phyloP scores from a whole-genome alignment of 2,113 vertebrate species.

The Semnopithecus entellus region DNA sequence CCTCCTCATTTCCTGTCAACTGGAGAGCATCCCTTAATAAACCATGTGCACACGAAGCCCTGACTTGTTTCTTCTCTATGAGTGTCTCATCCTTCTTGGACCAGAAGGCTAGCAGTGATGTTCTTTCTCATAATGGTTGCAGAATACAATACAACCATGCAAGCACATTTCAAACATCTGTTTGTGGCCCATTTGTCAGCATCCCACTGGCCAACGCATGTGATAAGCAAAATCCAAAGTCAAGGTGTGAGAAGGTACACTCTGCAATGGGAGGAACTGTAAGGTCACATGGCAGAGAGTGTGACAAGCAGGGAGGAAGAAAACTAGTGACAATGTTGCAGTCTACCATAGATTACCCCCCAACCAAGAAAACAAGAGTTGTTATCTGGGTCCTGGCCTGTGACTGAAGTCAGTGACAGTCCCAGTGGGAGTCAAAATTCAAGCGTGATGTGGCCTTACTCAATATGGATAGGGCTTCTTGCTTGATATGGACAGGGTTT shows the following conservation, averaged over 20 bases:
- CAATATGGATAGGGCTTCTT: background rate
- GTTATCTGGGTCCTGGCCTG: background rate
- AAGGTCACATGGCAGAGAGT: background rate
- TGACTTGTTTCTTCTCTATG: background rate
- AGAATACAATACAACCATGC: background rate
- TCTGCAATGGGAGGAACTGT: background rate
- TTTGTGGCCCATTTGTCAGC: background rate
- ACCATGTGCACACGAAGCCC: background rate
- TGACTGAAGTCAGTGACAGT: conserved; percentile 5
- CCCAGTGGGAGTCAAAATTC: background rate
- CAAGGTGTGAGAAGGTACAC: background rate
- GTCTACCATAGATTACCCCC: background rate
- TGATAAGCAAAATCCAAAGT: conserved; percentile 15
- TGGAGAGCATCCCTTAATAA: background rate
- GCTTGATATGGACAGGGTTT: background rate
- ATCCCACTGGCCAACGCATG: background rate
- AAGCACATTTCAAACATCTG: conserved; percentile 5
- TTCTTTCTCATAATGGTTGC: background rate
- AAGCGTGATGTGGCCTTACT: background rate
- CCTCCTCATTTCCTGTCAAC: background rate
- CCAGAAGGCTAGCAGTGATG: background rate
- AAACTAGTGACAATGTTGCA: background rate
- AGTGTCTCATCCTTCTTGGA: background rate
- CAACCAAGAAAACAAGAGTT: background rate
- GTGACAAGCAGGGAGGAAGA: background rate